phyloP scores from a whole-genome alignment of 2,797 vertebrate species.

The Acropternis orthonyx region DNA sequence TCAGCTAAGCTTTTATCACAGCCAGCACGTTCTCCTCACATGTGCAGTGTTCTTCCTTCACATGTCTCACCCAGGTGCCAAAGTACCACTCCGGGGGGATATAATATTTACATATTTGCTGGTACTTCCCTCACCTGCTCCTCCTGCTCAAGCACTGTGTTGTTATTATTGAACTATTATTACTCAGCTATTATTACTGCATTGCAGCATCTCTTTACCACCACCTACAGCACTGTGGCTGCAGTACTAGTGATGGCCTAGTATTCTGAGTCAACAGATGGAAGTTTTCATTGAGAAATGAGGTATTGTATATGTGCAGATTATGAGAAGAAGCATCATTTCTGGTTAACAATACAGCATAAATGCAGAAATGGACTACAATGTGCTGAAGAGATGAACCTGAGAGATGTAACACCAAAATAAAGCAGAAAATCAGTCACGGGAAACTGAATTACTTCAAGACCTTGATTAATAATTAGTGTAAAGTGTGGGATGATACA shows the following conservation, averaged over 20 bases:
- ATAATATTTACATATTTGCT: neutral
- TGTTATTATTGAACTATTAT: neutral
- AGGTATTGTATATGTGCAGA: neutral
- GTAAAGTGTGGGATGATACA: neutral
- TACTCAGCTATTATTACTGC: neutral
- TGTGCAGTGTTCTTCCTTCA: neutral
- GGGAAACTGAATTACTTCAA: neutral
- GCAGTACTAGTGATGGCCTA: neutral
- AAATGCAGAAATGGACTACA: neutral
- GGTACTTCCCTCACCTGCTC: neutral
- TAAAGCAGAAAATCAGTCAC: neutral
- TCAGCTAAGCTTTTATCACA: neutral
- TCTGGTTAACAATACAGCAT: neutral
- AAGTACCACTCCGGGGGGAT: neutral
- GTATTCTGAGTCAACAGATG: neutral
- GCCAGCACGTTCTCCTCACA: neutral
- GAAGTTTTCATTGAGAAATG: neutral
- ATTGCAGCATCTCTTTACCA: neutral
- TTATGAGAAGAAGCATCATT: neutral
- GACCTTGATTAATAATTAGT: neutral
- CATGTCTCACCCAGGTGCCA: neutral
- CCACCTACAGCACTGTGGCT: neutral
- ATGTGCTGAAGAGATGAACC: neutral
- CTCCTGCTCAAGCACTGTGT: neutral
- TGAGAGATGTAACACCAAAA: neutral